A percentile compares a stretch with the other conserved stretches of the same genome.
phyloP scores from a whole-genome alignment of 2,113 vertebrate species.

The Petaurus breviceps region DNA sequence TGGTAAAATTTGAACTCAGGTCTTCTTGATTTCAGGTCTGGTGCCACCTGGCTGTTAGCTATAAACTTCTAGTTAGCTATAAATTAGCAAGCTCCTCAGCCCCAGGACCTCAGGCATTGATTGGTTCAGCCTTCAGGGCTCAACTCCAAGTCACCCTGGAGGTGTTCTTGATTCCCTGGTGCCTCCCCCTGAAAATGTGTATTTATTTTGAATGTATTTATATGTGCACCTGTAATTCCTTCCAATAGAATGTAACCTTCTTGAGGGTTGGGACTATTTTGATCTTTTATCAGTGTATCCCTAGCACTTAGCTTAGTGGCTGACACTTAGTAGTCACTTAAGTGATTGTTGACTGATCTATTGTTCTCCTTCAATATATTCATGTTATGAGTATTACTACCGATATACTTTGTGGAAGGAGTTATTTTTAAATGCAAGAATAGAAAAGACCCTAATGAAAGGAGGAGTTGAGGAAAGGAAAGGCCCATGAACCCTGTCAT shows the following conservation, averaged over 20 bases:
- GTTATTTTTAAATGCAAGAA: slow-evolving; percentile 2
- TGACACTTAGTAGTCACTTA: not conserved
- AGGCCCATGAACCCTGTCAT: not conserved
- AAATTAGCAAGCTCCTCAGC: not conserved
- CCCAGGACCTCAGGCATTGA: not conserved
- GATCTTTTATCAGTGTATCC: not conserved
- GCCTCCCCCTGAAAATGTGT: not conserved
- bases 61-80: no score
- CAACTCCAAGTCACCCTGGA: not conserved
- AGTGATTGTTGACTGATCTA: not conserved
- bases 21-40: no score
- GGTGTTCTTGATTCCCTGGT: not conserved
- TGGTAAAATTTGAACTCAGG: no score
- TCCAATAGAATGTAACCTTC: no score
- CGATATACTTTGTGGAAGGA: not conserved
- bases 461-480: not conserved
- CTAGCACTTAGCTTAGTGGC: not conserved
- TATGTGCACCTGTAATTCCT: not conserved
- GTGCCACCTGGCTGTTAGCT: no score
- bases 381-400: not conserved
- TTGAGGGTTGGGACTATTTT: no score
- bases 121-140: not conserved
- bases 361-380: not conserved
- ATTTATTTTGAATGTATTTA: not conserved
- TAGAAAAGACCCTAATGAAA: not conserved